Evolutionary conservation across 1,140 invertebrate species (phyloP), one percentile per base, ranked within the genome.

Genomic region (Drosophila cardini): DNA sequence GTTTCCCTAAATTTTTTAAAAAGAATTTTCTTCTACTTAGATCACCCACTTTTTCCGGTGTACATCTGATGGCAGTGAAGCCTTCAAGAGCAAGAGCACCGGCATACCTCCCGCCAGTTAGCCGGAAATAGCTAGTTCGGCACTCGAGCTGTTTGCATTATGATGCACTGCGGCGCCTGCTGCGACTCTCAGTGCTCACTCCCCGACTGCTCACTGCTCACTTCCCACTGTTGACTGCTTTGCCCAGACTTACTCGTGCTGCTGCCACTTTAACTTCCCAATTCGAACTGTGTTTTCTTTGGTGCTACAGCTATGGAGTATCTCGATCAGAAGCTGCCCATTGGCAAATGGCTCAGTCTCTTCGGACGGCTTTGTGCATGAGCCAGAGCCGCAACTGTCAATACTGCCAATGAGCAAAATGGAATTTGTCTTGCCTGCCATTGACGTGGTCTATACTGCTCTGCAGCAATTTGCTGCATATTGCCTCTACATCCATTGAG

Each of bases 81-180:
- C 67, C 79, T 65, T 68, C 72, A 76, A 86, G 75, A 86, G 78
- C 81, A 72, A 79, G 72, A 72, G 68, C 73, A 73, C 13, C 16
- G n/a, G 11, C 57, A 58, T 67, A 62, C 72, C 43, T 9, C 32
- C 9, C 26, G 21, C 13, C 26, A 32, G 34, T 30, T n/a, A 40
- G 15, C 48, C 76, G 76, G 83, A 86, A 87, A 73, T 74, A 82
- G 75, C 67, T 78, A 58, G 50, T 53, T 87, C 69, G 78, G 82
- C 83, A 86, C 82, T 87, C 69, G 72, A 79, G 83, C 79, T 86
- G 83, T 86, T 86, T 87, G 83, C 83, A 83, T 87, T 86, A 83
- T 87, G 83, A 77, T 78, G 83, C 84, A 83, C 42, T 45, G 65
- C 63, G 73, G 60, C 74, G 76, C 64, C 50, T 55, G 63, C 34